These are phyloP conservation scores for Alfaro cultratus DNA, from an alignment of 2,797 vertebrate genomes.

Conservation along the genomic window DNA sequence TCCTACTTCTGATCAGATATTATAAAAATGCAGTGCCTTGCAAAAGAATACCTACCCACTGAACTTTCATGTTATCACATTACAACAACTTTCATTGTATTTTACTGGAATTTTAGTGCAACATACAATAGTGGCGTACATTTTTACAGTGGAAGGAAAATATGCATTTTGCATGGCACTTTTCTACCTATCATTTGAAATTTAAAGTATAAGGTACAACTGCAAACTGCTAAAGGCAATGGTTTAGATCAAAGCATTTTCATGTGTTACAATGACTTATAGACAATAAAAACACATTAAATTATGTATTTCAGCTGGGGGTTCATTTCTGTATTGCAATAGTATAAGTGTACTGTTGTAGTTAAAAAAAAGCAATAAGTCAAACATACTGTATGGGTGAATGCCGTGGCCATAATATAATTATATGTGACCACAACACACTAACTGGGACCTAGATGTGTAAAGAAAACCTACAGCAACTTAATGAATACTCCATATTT, in stretches of 20 bases:
- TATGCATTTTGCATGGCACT: background rate
- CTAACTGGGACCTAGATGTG: background rate
- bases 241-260: no score
- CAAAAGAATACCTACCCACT: background rate
- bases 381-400: background rate
- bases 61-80: background rate
- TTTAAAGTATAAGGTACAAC: background rate
- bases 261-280: background rate
- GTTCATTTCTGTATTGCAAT: background rate
- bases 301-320: background rate
- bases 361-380: background rate
- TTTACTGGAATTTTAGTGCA: background rate
- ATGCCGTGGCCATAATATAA: background rate
- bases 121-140: no score
- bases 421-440: constrained; percentile 1
- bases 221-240: background rate
- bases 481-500: constrained; percentile 41
- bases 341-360: background rate
- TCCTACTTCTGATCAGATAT: background rate
- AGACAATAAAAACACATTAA: background rate
- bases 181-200: background rate
- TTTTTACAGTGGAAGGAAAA: background rate
- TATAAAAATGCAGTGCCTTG: background rate
- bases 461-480: constrained; percentile 28
- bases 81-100: background rate